Conservation (phyloP, 92 coral and sea anemone species). For the Epizoanthus scotinus region DNA sequence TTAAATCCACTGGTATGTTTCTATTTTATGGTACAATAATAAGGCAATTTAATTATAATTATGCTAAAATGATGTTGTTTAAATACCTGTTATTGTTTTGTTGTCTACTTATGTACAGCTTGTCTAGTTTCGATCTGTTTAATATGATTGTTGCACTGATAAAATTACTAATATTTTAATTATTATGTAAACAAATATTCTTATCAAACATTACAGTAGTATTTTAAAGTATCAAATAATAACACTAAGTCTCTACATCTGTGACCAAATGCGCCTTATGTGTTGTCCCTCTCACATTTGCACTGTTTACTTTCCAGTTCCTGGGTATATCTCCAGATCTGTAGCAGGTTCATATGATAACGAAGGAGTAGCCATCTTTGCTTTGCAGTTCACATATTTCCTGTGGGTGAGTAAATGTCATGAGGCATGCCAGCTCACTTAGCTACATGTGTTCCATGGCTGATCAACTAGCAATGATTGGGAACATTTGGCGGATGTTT, state of each 20-base stretch:
- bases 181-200: too few relatives aligned
- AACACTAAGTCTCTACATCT: too few relatives aligned
- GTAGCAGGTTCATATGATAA: slow-evolving; percentile 99
- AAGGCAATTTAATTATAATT: too few relatives aligned
- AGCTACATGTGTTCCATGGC: too few relatives aligned
- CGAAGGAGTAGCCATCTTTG: slow-evolving; percentile 99
- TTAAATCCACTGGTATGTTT: neutral
- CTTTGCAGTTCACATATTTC: slow-evolving; percentile 92
- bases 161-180: too few relatives aligned
- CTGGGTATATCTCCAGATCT: slow-evolving; percentile 99
- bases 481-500: too few relatives aligned
- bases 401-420: slow-evolving; percentile 75
- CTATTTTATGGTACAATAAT: too few relatives aligned
- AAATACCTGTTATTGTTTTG: too few relatives aligned
- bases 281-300: neutral
- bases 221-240: neutral
- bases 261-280: neutral
- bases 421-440: neutral
- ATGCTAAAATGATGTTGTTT: too few relatives aligned
- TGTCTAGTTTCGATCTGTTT: neutral
- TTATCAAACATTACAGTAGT: too few relatives aligned
- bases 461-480: too few relatives aligned
- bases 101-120: too few relatives aligned
- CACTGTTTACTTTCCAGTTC: slow-evolving; percentile 60
- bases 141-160: neutral